Conservation (phyloP, 2,888 invertebrate genomes). For the Melanophora roralis region DNA sequence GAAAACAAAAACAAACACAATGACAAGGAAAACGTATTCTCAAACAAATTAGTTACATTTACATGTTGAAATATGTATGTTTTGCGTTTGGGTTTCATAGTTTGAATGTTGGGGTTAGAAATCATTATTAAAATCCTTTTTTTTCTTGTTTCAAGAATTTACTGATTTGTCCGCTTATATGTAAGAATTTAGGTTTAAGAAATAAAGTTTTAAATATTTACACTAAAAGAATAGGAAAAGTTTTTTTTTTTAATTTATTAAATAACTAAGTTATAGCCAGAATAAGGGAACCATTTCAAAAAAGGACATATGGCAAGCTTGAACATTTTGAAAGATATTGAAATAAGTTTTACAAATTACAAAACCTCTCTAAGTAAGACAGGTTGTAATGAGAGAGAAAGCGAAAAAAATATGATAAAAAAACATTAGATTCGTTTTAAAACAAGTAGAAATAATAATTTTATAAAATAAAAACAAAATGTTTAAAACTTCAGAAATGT, state of each 20-base stretch:
- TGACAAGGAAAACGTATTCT: conserved; percentile 10
- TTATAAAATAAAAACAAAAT: no score
- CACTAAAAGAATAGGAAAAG: conserved; percentile 24
- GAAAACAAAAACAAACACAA: neutral
- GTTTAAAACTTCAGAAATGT: no score
- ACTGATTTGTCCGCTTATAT: no score
- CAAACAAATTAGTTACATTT: conserved; percentile 43
- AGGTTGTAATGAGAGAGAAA: neutral
- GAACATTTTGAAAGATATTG: neutral
- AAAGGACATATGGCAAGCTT: conserved; percentile 19
- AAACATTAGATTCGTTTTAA: no score
- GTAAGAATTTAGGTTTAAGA: no score
- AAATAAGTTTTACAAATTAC: neutral
- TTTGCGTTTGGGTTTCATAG: neutral
- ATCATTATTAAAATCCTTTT: neutral
- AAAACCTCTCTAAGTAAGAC: neutral
- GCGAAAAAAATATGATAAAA: no score
- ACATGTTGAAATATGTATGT: neutral
- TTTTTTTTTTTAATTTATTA: no score
- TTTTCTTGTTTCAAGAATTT: no score
- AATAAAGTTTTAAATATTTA: no score
- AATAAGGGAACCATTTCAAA: neutral
- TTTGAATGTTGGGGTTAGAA: neutral
- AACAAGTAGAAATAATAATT: no score
- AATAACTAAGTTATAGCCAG: no score